Evolutionary conservation across 2,797 vertebrate genomes (phyloP).

Genomic region (Helicolenus hilgendorfi): DNA sequence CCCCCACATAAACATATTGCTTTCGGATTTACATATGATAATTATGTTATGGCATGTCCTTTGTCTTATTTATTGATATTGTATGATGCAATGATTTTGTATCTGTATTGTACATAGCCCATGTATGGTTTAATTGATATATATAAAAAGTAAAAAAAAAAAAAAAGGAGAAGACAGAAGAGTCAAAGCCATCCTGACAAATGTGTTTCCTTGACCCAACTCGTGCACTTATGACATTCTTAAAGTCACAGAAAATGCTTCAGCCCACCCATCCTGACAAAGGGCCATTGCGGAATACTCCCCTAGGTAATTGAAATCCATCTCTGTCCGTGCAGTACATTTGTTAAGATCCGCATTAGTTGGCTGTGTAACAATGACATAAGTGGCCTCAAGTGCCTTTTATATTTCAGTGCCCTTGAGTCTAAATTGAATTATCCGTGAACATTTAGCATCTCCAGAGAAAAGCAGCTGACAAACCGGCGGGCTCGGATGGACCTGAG

Average conservation of each 20-base stretch:
- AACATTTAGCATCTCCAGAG: constrained; percentile 50
- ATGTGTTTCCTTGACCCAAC: constrained; percentile 11
- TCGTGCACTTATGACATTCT: background rate
- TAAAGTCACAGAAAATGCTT: constrained; percentile 18
- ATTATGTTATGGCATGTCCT: too few species aligned
- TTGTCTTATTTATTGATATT: too few species aligned
- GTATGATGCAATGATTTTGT: too few species aligned
- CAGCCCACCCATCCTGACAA: background rate
- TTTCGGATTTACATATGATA: too few species aligned
- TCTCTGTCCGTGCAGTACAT: constrained; percentile 43
- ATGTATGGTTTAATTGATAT: too few species aligned
- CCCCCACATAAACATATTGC: too few species aligned
- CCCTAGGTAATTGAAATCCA: constrained; percentile 48
- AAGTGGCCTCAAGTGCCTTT: constrained; percentile 73
- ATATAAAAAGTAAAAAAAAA: too few species aligned
- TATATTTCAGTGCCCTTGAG: constrained; percentile 76
- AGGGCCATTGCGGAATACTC: constrained; percentile 6
- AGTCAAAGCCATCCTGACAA: background rate
- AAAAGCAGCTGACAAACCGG: constrained; percentile 45
- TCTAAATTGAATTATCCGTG: constrained; percentile 75
- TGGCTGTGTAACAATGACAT: constrained; percentile 60
- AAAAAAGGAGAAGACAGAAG: too few species aligned
- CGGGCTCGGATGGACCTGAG: background rate
- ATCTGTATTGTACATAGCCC: too few species aligned
- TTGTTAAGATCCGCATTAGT: constrained; percentile 64